Conservation (phyloP, 2,888 invertebrate genomes). For the Meta bourneti region DNA sequence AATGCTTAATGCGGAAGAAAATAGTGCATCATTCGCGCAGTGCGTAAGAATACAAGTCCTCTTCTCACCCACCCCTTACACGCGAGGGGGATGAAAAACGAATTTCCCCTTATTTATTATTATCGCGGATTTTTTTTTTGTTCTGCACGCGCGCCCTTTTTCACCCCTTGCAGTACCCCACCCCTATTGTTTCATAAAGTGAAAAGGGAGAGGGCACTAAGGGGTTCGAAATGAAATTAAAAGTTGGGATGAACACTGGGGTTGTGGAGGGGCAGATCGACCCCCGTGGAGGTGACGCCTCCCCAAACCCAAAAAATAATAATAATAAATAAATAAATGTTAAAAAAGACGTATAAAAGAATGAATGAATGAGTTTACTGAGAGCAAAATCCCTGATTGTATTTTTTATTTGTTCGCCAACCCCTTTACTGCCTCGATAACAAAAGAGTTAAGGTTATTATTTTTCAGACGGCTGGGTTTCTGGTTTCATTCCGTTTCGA, state of each 20-base stretch:
- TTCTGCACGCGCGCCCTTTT: constrained; percentile 15
- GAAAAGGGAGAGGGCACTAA: constrained; percentile 44
- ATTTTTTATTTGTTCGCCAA: constrained; percentile 11
- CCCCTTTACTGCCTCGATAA: constrained; percentile 37
- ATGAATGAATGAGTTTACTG: constrained; percentile 41
- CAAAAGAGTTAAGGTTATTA: constrained; percentile 53
- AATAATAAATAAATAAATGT: background rate
- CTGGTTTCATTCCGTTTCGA: constrained; percentile 61
- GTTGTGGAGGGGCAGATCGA: constrained; percentile 24
- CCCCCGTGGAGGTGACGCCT: constrained; percentile 18
- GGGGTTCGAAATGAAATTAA: constrained; percentile 75
- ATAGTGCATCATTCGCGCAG: constrained; percentile 49
- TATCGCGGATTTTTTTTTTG: background rate
- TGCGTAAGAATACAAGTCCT: constrained; percentile 42
- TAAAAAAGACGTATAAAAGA: constrained; percentile 4
- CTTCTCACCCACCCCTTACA: constrained; percentile 29
- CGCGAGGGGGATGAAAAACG: constrained; percentile 40
- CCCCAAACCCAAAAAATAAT: background rate
- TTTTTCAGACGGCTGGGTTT: constrained; percentile 18
- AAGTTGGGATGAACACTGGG: constrained; percentile 42
- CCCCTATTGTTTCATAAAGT: constrained; percentile 59
- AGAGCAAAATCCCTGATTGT: constrained; percentile 54
- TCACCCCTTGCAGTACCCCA: background rate
- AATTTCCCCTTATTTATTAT: constrained; percentile 62
- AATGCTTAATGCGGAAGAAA: constrained; percentile 74